Percentiles rank a stretch among this genome's conserved stretches.
Evolutionary conservation across 2,888 invertebrate species (phyloP).

Genomic region (Xestia xanthographa): DNA sequence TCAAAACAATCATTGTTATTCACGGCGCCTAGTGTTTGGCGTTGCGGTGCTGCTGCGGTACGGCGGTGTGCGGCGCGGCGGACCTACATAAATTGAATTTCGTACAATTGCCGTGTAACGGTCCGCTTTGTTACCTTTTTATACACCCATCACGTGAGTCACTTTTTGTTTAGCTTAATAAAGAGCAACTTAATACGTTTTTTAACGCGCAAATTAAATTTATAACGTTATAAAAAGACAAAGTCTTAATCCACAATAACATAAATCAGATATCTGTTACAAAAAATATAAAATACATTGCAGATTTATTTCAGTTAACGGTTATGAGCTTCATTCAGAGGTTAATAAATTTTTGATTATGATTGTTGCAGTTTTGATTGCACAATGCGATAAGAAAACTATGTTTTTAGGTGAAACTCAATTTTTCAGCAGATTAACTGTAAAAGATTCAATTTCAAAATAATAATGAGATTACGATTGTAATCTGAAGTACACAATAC

Average conservation of each 20-base stretch:
- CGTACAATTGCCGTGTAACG: slow-evolving; percentile 79
- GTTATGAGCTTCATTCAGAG: slow-evolving; percentile 52
- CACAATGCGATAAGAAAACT: slow-evolving; percentile 48
- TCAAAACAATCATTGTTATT: slow-evolving; percentile 89
- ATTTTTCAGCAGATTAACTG: slow-evolving; percentile 33
- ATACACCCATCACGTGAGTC: slow-evolving; percentile 59
- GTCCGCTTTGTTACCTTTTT: slow-evolving; percentile 77
- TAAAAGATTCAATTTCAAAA: slow-evolving; percentile 18
- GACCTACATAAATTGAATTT: slow-evolving; percentile 83
- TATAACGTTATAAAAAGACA: slow-evolving; percentile 48
- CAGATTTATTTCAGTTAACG: slow-evolving; percentile 48
- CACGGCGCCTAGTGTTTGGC: slow-evolving; percentile 79
- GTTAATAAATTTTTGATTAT: slow-evolving; percentile 47
- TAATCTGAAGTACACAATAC: slow-evolving; percentile 29
- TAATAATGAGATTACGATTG: slow-evolving; percentile 26
- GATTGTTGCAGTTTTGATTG: slow-evolving; percentile 40
- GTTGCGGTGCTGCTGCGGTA: slow-evolving; percentile 44
- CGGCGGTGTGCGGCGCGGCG: slow-evolving; percentile 27
- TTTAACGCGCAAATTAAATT: slow-evolving; percentile 59
- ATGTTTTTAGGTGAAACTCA: slow-evolving; percentile 36
- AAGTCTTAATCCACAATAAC: slow-evolving; percentile 54
- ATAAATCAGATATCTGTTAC: slow-evolving; percentile 51
- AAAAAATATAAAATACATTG: slow-evolving; percentile 50
- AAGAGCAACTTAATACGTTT: slow-evolving; percentile 56
- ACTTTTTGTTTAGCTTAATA: slow-evolving; percentile 68